Evolutionary conservation across 2,797 vertebrate genomes (phyloP).

Genomic region (Typhlichthys eigenmanni): DNA sequence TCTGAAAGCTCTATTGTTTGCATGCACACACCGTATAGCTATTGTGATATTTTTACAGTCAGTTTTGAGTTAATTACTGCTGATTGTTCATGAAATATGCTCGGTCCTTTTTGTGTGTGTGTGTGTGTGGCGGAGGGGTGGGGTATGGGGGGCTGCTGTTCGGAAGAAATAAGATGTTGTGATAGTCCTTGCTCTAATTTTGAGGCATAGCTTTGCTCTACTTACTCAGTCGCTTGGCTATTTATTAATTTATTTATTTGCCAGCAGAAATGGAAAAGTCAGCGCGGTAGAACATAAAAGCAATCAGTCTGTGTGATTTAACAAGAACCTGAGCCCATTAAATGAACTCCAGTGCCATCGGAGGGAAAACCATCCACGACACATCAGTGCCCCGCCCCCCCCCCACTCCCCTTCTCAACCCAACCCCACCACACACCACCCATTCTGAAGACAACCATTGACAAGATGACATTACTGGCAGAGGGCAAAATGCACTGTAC

Average conservation of each 20-base stretch:
- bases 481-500: slow-evolving; percentile 52
- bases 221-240: slow-evolving; percentile 69
- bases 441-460: slow-evolving; percentile 43
- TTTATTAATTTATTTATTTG: slow-evolving; percentile 60
- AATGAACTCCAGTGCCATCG: slow-evolving; percentile 73
- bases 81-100: too few species aligned
- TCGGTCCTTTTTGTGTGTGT: too few species aligned
- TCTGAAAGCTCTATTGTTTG: too few species aligned
- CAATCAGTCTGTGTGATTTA: slow-evolving; percentile 81
- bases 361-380: slow-evolving; percentile 43
- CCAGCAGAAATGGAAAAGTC: slow-evolving; percentile 65
- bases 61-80: too few species aligned
- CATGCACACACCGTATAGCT: too few species aligned
- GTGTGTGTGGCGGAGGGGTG: too few species aligned
- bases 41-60: too few species aligned
- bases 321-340: slow-evolving; percentile 81
- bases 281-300: slow-evolving; percentile 80
- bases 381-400: background rate
- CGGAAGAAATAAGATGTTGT: slow-evolving; percentile 35
- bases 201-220: slow-evolving; percentile 38
- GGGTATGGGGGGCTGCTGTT: background rate
- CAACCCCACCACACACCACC: background rate
- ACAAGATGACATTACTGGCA: slow-evolving; percentile 55
- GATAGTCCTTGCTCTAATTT: slow-evolving; percentile 42
- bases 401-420: background rate